phyloP scores from a whole-genome alignment of 2,888 invertebrate genomes.

The Neoitamus cyanurus region DNA sequence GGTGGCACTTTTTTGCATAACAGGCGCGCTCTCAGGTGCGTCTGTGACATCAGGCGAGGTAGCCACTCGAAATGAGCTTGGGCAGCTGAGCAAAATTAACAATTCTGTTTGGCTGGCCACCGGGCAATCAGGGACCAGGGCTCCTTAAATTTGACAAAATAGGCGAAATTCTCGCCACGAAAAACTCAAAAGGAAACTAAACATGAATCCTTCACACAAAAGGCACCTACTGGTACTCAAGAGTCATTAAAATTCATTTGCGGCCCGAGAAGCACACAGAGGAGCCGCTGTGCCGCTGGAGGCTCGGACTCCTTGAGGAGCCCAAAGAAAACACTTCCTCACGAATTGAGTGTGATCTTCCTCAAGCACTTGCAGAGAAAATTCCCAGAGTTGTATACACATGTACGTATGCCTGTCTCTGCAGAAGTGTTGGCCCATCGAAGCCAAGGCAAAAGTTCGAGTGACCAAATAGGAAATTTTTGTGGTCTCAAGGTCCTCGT shows the following conservation, averaged over 20 bases:
- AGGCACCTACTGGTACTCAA: constrained; percentile 1
- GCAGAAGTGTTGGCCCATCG: not conserved
- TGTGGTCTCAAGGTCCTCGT: not conserved
- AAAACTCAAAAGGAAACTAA: constrained; percentile 31
- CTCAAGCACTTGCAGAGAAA: constrained; percentile 11
- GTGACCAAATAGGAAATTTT: not conserved
- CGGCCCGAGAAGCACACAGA: not conserved
- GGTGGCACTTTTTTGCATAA: constrained; percentile 32
- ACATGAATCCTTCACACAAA: constrained; percentile 36
- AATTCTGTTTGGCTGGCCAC: not conserved
- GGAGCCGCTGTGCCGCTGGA: not conserved
- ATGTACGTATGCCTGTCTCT: not conserved
- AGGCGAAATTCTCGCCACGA: not conserved
- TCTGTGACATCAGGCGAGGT: not conserved
- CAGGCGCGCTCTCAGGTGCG: not conserved
- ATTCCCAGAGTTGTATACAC: not conserved
- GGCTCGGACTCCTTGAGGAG: constrained; percentile 23
- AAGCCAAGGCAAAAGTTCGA: not conserved
- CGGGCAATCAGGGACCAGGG: not conserved
- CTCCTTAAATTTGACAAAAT: not conserved
- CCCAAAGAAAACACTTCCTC: constrained; percentile 39
- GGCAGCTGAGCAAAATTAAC: not conserved
- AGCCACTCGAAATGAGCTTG: not conserved
- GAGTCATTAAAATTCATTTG: constrained; percentile 44
- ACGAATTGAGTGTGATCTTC: constrained; percentile 29